Evolutionary conservation across 2,888 invertebrate genomes (phyloP), one percentile per base, ranked within the genome.

Genomic region (Neoitamus cyanurus): DNA sequence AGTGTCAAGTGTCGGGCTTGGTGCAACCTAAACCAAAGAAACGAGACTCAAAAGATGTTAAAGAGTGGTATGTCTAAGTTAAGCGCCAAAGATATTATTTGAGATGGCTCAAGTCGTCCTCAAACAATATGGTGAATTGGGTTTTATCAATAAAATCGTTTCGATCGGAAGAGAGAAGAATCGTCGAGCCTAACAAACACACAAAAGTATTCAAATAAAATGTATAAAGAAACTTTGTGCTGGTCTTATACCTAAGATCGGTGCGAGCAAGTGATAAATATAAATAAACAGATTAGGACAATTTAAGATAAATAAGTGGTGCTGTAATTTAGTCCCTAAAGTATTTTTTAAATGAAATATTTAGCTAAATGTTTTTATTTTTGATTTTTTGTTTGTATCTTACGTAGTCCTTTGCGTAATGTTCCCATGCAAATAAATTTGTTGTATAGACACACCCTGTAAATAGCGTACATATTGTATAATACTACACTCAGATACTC

Each of bases 61-160:
- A 98, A 93, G 98, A 98, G 93, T 98, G 98, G 98, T 98, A 98
- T 92, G 98, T 98, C 92, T 97, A 95, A 94, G 89, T 31, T 46
- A 58, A 58, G 58, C 58, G 58, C 9, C 6, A 20, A 25, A 6
- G 2, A 58, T 6, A 2, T 58, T 25, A 58, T 58, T 58, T 58
- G 25, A 25, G 20, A 25, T 25, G 58, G 25, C 25, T 25, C 25
- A 15, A 58, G 58, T 58, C 20, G 3, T 9, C 58, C 9, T 58
- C 58, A 58, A 58, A 58, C 6, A 25, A 1, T 58, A 58, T 13
- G 73, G 70, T 72, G 46, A 77, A 77, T 25, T 28, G 69, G 34
- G 34, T 83, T 31, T 82, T 37, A 37, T 37, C 70, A 83, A 36
- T 83, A 37, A 68, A 68, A 34, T 73, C 36, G 36, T 1, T 36